Evolutionary conservation across 2,797 vertebrate species (phyloP).

Genomic region (Varecia variegata): DNA sequence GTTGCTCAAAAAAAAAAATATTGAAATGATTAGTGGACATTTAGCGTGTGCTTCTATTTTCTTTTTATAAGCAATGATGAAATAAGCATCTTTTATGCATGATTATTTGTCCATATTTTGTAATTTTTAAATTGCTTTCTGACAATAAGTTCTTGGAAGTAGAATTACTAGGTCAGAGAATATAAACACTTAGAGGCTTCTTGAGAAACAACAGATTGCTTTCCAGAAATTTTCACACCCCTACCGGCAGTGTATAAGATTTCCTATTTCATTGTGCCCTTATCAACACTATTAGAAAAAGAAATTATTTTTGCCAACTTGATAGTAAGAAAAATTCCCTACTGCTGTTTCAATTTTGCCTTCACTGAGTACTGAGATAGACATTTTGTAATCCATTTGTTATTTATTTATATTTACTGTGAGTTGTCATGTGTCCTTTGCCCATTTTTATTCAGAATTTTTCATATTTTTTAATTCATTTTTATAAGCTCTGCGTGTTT

Average conservation of each 20-base stretch:
- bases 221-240: slow-evolving; percentile 25
- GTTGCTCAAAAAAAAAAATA: not conserved
- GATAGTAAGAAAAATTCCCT: not conserved
- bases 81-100: not conserved
- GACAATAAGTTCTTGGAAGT: slow-evolving; percentile 32
- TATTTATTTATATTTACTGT: not conserved
- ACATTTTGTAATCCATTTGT: not conserved
- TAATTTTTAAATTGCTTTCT: slow-evolving; percentile 4
- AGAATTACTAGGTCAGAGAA: slow-evolving; percentile 17
- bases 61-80: not conserved
- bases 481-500: not conserved
- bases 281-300: not conserved
- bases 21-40: not conserved
- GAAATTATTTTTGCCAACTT: not conserved
- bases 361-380: not conserved
- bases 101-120: not conserved
- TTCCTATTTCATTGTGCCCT: not conserved
- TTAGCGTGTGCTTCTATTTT: not conserved
- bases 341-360: not conserved
- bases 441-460: not conserved
- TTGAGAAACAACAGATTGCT: not conserved
- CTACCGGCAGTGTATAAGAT: not conserved
- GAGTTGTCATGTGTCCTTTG: not conserved
- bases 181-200: not conserved
- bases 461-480: not conserved